Conservation (phyloP, 2,113 vertebrate genomes). For the Cervus canadensis region DNA sequence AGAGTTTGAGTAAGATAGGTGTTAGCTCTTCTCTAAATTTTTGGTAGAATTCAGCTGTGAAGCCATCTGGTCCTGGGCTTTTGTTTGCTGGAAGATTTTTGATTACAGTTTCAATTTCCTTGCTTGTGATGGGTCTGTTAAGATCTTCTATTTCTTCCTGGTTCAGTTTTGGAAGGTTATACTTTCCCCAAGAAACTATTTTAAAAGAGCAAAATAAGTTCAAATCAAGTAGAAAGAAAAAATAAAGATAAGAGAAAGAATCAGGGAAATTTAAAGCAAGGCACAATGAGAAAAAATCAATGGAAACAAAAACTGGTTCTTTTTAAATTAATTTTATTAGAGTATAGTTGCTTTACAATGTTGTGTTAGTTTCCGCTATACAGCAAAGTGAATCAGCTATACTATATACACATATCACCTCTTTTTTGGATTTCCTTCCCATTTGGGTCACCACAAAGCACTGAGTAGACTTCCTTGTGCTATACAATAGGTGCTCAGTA, state of each 20-base stretch:
- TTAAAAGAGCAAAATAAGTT: not conserved
- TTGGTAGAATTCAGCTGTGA: too few relatives aligned
- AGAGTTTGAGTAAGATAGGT: too few relatives aligned
- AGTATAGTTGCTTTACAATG: not conserved
- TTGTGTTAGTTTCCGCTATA: not conserved
- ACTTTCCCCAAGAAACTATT: not conserved
- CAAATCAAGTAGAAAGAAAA: not conserved
- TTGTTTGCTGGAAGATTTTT: too few relatives aligned
- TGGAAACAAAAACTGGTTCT: not conserved
- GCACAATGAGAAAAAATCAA: not conserved
- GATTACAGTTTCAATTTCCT: too few relatives aligned
- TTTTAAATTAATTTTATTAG: not conserved
- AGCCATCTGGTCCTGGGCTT: too few relatives aligned
- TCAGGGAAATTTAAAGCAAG: not conserved
- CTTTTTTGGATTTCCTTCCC: not conserved
- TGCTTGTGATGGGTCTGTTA: too few relatives aligned
- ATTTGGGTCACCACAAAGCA: not conserved
- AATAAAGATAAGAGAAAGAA: not conserved
- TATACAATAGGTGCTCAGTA: not conserved
- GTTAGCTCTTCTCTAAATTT: too few relatives aligned
- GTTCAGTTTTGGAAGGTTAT: too few relatives aligned
- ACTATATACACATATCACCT: not conserved
- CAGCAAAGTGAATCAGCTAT: not conserved
- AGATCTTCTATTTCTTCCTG: too few relatives aligned
- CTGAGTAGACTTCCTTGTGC: not conserved